Base-by-base conservation (phyloP, 2,113 vertebrate species). In the Ovis aries region DNA sequence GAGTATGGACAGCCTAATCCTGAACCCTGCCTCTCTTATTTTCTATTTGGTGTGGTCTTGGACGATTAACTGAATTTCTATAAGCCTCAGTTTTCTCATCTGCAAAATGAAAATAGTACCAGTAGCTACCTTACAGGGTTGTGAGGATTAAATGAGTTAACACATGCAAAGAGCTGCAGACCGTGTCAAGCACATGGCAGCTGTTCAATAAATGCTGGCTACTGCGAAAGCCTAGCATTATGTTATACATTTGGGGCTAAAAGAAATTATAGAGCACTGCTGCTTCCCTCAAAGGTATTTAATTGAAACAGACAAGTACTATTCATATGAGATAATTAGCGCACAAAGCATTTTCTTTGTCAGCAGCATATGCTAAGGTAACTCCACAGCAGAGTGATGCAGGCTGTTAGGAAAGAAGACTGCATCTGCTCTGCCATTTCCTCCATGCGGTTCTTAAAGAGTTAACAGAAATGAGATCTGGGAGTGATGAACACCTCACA, bases 281-380 rank as follows among this genome's bases (percentile, higher is more conserved):
- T 92, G 59, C 52, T 94, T 95, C 82, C 83, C 89, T 95, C 60
- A 53, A 90, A 97, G 95, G 40, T 91, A 96, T 91, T 96, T 97
- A 96, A 97, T 89, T 81, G 50, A 55, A 98, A 97, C 74, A 95
- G 88, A 96, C 94, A 94, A 95, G 78, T 71, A 85, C 88, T 88
- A 62, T 92, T 57, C 94, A 92, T 60, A 88, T 67, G 85, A 96
- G 88, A 88, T 96, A 90, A 95, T 96, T 81, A 89, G 88, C 17
- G 21, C 93, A 71, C 91, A 92, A 57, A 97, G 59, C 85, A 71
- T 53, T 74, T 53, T 23, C 85, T 91, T 94, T 85, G 91, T 95
- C 93, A 83, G 97, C 82, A 93, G 94, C 92, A 48, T 88, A 64
- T 83, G 94, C 91, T 57, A 88, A 92, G 88, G 64, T 86, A 85